phyloP scores from a whole-genome alignment of 2,888 invertebrate genomes.

The Strigamia crassipes region DNA sequence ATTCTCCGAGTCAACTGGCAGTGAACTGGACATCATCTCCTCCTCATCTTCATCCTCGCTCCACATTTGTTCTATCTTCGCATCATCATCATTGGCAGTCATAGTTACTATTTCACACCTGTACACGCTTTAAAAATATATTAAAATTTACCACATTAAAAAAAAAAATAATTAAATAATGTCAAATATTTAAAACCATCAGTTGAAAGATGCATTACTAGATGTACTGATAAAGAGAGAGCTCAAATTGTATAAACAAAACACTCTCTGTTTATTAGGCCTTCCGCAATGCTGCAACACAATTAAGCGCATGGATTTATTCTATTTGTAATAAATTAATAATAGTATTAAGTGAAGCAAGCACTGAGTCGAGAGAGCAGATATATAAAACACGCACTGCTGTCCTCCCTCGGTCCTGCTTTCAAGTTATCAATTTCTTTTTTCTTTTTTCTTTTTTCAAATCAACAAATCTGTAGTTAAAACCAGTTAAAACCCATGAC shows the following conservation, averaged over 20 bases:
- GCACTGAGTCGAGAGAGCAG: slow-evolving; percentile 1
- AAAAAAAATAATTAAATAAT: neutral
- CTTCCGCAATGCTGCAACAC: slow-evolving; percentile 47
- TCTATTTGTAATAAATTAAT: neutral
- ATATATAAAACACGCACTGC: slow-evolving; percentile 10
- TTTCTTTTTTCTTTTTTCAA: neutral
- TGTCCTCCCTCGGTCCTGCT: neutral
- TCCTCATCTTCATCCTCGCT: neutral
- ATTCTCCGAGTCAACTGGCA: neutral
- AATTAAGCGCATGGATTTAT: slow-evolving; percentile 13
- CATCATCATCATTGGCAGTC: slow-evolving; percentile 12
- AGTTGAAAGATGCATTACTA: slow-evolving; percentile 46
- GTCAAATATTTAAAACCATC: neutral
- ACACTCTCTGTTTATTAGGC: slow-evolving; percentile 48
- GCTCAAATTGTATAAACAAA: slow-evolving; percentile 39
- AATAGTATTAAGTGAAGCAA: neutral
- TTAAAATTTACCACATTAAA: neutral
- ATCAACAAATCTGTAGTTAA: neutral
- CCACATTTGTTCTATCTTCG: neutral
- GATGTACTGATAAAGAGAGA: slow-evolving; percentile 48
- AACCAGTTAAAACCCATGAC: neutral
- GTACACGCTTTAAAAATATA: neutral
- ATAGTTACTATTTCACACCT: slow-evolving; percentile 18
- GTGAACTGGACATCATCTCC: neutral
- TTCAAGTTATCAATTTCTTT: neutral